Evolutionary conservation across 2,797 vertebrate genomes (phyloP).

Genomic region (Pseudomugil tenellus): DNA sequence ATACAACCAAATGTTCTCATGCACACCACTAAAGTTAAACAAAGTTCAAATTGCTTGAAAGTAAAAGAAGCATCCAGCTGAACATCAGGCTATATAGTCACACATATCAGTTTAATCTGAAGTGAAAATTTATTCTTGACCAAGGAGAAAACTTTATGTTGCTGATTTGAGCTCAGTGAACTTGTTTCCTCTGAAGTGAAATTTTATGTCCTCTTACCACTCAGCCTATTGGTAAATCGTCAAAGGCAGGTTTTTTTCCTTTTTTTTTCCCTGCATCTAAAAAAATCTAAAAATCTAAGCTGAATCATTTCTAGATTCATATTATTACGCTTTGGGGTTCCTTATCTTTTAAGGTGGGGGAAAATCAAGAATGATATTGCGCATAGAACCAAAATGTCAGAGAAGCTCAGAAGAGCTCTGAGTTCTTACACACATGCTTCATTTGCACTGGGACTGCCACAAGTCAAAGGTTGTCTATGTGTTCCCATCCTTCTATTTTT

Average conservation of each 20-base stretch:
- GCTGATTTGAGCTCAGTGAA: background rate
- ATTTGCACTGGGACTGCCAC: background rate
- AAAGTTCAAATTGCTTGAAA: too few relatives aligned
- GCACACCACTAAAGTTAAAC: too few relatives aligned
- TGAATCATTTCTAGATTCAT: background rate
- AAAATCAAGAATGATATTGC: background rate
- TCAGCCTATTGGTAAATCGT: too few relatives aligned
- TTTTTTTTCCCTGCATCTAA: too few relatives aligned
- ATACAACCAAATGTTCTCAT: too few relatives aligned
- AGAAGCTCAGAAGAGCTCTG: background rate
- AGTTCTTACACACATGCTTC: background rate
- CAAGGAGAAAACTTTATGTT: background rate
- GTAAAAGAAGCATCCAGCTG: background rate
- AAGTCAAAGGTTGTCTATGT: background rate
- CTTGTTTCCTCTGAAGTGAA: background rate
- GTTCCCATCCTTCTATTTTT: conserved; percentile 5
- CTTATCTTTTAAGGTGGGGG: background rate
- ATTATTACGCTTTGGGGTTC: background rate
- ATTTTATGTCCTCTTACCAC: background rate
- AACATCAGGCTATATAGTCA: background rate
- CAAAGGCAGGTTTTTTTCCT: too few relatives aligned
- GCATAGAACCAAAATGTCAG: background rate
- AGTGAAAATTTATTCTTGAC: background rate
- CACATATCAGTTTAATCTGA: background rate
- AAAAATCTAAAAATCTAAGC: background rate